Base-by-base conservation (phyloP, 2,888 invertebrate species). In the Octonoba sinensis region DNA sequence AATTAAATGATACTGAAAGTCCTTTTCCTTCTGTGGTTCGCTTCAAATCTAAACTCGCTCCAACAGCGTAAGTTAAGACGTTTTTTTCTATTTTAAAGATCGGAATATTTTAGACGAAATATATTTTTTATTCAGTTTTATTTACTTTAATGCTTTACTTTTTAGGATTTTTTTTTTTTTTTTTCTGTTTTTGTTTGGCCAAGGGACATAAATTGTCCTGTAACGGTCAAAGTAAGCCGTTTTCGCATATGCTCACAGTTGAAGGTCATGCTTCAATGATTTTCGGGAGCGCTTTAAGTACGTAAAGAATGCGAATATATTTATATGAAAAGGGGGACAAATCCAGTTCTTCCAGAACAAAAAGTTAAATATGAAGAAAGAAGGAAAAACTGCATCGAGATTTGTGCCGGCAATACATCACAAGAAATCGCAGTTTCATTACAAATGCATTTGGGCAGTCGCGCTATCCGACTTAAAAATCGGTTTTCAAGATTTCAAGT, bases 1-100 rank as follows among this genome's bases (percentile, higher is more conserved):
- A 81, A 81, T 81, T 81, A 81, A 81, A 81, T 81, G 79, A 81
- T 54, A 81, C 79, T 81, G 79, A 81, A 81, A 81, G 73, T 62
- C 72, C 36, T 8, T 11, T 8, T 11, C 8, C 56, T 62, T 73
- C 59, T 81, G 69, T 81, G 69, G 65, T 60, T 81, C 62, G 62
- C 73, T 69, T 64, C 24, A 64, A 81, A 77, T 77, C 70, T 71
- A 71, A 77, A 77, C 64, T 57, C 49, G 36, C 47, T 54, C 47
- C 27, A 49, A 65, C 36, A 44, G 56, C 27, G 27, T 20, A 65
- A 46, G 20, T 20, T 16, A 47, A 56, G 18, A 77, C 57, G 22
- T 16, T 51, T 62, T 69, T 62, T 69, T 73, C 57, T 64, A 59
- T 69, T 74, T 69, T 69, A 69, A 73, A 73, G 74, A 69, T 73